Conservation (phyloP, 2,113 vertebrate genomes). For the Cranoglanis bouderius region DNA sequence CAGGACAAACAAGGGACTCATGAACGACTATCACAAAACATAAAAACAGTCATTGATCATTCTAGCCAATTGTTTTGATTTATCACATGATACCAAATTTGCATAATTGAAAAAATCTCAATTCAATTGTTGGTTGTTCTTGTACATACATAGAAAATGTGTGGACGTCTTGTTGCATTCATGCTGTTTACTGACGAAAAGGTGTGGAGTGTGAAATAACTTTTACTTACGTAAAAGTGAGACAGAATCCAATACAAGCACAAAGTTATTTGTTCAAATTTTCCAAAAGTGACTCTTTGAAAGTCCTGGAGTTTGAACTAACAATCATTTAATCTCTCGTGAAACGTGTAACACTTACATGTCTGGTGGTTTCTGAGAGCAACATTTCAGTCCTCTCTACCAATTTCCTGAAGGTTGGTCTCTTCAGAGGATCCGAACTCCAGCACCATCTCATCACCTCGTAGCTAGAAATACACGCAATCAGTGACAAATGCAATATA, state of each 20-base stretch:
- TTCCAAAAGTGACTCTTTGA: background rate
- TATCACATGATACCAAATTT: background rate
- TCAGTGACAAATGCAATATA: background rate
- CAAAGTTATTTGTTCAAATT: background rate
- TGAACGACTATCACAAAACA: no score
- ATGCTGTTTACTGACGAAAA: no score
- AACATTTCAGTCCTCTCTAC: slow-evolving; percentile 91
- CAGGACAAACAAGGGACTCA: no score
- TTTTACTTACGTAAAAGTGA: no score
- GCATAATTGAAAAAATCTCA: background rate
- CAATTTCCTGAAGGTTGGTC: slow-evolving; percentile 92
- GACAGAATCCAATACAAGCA: no score
- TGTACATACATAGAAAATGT: no score
- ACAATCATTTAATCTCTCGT: background rate
- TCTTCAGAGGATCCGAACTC: slow-evolving; percentile 89
- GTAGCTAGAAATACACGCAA: slow-evolving; percentile 73
- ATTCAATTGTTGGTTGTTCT: background rate
- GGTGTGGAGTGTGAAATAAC: no score
- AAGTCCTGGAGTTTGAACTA: background rate
- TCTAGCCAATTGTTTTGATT: background rate
- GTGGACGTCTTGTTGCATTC: no score
- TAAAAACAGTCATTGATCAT: no score
- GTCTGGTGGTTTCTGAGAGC: slow-evolving; percentile 86
- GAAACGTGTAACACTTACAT: slow-evolving; percentile 72
- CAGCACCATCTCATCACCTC: slow-evolving; percentile 95